Conservation (phyloP, 30 jellyfish, hydroid and myxozoan species). For the Hydractinia echinata region DNA sequence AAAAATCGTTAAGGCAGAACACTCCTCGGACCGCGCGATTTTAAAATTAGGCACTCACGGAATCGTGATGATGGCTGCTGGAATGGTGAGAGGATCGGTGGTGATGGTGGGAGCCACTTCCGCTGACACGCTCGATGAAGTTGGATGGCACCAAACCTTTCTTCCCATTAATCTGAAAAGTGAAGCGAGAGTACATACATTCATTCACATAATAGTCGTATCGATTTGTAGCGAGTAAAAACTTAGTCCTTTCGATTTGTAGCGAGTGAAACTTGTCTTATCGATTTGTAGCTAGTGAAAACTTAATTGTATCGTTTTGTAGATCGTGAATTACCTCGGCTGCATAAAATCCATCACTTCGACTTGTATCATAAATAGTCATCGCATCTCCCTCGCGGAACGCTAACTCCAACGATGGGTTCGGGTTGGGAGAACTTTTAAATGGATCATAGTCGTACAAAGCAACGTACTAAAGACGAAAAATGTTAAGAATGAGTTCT, state of each 20-base stretch:
- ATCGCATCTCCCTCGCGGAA: conserved; percentile 88
- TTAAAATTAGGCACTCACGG: background rate
- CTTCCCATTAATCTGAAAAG: conserved; percentile 74
- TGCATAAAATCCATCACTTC: conserved; percentile 92
- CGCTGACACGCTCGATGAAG: conserved; percentile 61
- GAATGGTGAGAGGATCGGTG: conserved; percentile 12
- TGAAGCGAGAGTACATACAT: background rate
- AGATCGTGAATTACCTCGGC: conserved; percentile 62
- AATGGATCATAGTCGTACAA: conserved; percentile 92
- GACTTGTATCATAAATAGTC: conserved; percentile 60
- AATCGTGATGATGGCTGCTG: conserved; percentile 8
- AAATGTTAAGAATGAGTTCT: background rate
- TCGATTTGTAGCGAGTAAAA: too few species aligned
- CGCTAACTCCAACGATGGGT: conserved; percentile 79
- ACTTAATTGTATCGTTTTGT: too few species aligned
- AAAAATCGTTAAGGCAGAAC: too few species aligned
- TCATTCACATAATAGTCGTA: too few species aligned
- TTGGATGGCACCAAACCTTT: conserved; percentile 94
- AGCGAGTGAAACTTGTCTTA: too few species aligned
- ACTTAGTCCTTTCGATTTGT: too few species aligned
- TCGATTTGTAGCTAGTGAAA: too few species aligned
- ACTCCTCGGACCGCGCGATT: too few species aligned
- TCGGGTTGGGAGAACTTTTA: conserved; percentile 98
- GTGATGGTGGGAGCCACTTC: background rate
- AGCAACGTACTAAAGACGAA: conserved; percentile 68